Conservation (phyloP, 2,113 vertebrate genomes). For the Peromyscus leucopus region DNA sequence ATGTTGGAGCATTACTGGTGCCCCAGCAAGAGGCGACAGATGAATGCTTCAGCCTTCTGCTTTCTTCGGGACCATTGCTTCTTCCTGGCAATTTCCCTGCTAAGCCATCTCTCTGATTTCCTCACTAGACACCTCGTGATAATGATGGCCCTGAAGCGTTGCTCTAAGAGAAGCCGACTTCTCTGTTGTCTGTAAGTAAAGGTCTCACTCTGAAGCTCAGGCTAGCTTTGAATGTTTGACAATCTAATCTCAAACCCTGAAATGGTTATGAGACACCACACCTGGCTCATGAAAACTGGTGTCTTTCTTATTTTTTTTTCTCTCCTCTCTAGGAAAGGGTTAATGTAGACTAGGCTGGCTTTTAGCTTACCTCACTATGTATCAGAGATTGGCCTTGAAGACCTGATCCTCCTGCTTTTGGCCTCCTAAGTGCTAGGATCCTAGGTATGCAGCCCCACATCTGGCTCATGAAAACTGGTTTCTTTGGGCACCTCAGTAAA, state of each 20-base stretch:
- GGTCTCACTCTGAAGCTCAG: not conserved
- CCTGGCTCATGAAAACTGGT: not conserved
- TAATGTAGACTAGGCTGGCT: not conserved
- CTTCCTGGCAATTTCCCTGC: not conserved
- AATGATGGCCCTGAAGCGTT: not conserved
- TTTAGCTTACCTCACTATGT: not conserved
- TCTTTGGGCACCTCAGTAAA: not conserved
- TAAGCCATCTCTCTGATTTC: not conserved
- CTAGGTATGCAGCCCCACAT: too few species aligned
- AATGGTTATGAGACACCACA: not conserved
- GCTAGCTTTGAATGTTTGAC: not conserved
- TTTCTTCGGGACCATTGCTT: not conserved
- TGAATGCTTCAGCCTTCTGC: not conserved
- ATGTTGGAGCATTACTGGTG: not conserved
- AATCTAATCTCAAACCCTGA: not conserved
- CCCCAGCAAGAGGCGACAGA: not conserved
- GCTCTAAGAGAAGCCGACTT: not conserved
- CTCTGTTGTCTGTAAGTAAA: not conserved
- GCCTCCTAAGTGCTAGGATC: too few species aligned
- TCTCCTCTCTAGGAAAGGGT: not conserved
- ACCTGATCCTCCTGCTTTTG: not conserved
- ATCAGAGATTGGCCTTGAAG: not conserved
- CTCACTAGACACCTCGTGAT: not conserved
- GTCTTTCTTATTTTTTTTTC: not conserved
- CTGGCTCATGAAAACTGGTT: not conserved